A percentile compares a stretch with the other conserved stretches of the same genome.
Conservation (phyloP, 2,113 vertebrate species). For the Kryptolebias marmoratus region DNA sequence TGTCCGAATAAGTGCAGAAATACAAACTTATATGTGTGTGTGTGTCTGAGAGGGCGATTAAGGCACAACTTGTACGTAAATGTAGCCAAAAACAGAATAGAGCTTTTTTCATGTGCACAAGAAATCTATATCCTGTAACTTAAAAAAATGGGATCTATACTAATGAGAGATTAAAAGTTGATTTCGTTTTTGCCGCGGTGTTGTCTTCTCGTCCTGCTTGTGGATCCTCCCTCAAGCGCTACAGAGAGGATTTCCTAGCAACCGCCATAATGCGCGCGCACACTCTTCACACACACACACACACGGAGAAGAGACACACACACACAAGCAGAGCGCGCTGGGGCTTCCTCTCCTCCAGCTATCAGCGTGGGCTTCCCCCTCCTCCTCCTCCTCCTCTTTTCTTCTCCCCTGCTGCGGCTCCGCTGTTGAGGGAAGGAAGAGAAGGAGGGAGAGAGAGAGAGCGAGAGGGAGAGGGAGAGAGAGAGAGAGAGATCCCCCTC, state of each 20-base stretch:
- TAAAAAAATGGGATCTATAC: constrained; percentile 14
- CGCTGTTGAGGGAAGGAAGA: constrained; percentile 39
- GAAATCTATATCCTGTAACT: not conserved
- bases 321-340: constrained; percentile 38
- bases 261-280: constrained; percentile 65
- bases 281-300: constrained; percentile 32
- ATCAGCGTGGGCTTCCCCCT: constrained; percentile 75
- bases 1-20: no score
- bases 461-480: constrained; percentile 42
- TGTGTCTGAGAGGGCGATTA: not conserved
- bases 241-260: constrained; percentile 79
- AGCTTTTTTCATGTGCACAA: constrained; percentile 1
- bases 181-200: constrained; percentile 26
- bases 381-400: constrained; percentile 50
- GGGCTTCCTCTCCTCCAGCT: constrained; percentile 78
- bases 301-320: not conserved
- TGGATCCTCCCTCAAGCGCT: constrained; percentile 68
- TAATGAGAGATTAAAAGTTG: constrained; percentile 31
- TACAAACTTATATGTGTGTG: no score
- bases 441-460: constrained; percentile 45
- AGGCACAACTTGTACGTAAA: not conserved
- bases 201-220: constrained; percentile 54
- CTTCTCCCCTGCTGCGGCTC: constrained; percentile 56
- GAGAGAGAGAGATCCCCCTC: constrained; percentile 64
- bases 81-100: not conserved